phyloP scores from a whole-genome alignment of 1,140 invertebrate species.

The Laupala kohalensis region DNA sequence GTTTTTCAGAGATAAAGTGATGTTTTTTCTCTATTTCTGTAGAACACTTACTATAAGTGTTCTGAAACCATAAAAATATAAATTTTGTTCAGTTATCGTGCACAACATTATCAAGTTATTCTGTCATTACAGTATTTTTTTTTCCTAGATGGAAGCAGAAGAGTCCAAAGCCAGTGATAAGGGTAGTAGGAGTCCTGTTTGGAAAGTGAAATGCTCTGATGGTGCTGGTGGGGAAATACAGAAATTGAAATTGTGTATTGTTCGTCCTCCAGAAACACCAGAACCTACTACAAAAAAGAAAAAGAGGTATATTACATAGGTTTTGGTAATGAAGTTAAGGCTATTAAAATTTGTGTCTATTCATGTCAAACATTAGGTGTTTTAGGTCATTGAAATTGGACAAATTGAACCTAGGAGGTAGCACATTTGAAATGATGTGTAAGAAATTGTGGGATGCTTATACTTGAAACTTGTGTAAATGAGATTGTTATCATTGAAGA shows the following conservation, averaged over 20 bases:
- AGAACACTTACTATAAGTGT: too few relatives aligned
- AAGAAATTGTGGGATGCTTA: too few relatives aligned
- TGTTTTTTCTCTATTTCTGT: too few relatives aligned
- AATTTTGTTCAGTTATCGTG: not conserved
- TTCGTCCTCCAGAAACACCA: slow-evolving; percentile 30
- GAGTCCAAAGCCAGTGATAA: slow-evolving; percentile 3
- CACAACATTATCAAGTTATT: not conserved
- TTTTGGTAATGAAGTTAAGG: too few relatives aligned
- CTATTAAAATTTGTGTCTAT: too few relatives aligned
- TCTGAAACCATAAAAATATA: not conserved
- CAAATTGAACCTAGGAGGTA: too few relatives aligned
- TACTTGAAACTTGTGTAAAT: too few relatives aligned
- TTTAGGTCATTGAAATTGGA: too few relatives aligned
- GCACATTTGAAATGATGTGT: too few relatives aligned
- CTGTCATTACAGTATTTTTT: not conserved
- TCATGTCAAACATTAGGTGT: too few relatives aligned
- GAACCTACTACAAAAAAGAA: not conserved
- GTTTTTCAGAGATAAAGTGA: not conserved
- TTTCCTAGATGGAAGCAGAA: slow-evolving; percentile 15
- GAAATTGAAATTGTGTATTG: slow-evolving; percentile 35
- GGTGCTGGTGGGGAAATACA: slow-evolving; percentile 37
- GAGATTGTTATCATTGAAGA: too few relatives aligned
- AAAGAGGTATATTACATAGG: slow-evolving; percentile 5
- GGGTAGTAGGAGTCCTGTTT: slow-evolving; percentile 27
- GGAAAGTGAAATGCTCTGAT: slow-evolving; percentile 38